A percentile compares a stretch with the other conserved stretches of the same genome.
phyloP scores from a whole-genome alignment of 2,113 vertebrate species.

The Toxostoma redivivum region DNA sequence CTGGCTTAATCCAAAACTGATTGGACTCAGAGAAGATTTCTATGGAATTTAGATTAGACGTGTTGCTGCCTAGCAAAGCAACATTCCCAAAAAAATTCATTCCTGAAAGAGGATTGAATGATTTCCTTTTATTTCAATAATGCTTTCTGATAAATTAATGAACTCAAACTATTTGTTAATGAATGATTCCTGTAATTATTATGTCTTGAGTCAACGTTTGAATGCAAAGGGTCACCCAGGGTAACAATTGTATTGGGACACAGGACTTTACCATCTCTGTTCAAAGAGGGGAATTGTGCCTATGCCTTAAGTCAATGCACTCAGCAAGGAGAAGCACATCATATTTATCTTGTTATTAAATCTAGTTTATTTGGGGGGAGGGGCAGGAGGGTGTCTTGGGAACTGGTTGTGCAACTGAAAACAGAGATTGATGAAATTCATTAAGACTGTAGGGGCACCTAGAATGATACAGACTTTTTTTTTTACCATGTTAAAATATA shows the following conservation, averaged over 20 bases:
- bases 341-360: constrained; percentile 74
- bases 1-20: not conserved
- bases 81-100: not conserved
- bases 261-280: constrained; percentile 86
- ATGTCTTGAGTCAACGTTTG: constrained; percentile 50
- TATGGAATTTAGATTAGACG: not conserved
- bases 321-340: constrained; percentile 99
- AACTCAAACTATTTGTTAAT: constrained; percentile 39
- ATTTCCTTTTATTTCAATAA: not conserved
- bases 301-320: constrained; percentile 98
- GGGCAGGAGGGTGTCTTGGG: constrained; percentile 32
- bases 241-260: constrained; percentile 83
- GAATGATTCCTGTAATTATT: constrained; percentile 34
- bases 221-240: constrained; percentile 83
- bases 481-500: constrained; percentile 4
- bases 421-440: constrained; percentile 6
- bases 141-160: not conserved
- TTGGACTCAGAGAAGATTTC: not conserved
- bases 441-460: constrained; percentile 1
- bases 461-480: constrained; percentile 24
- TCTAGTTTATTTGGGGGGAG: constrained; percentile 67
- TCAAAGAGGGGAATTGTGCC: constrained; percentile 91
- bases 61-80: not conserved
- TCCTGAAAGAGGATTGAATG: not conserved
- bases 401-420: constrained; percentile 24